Evolutionary conservation across 2,888 invertebrate genomes (phyloP).

Genomic region (Sceliomorpha sp.): DNA sequence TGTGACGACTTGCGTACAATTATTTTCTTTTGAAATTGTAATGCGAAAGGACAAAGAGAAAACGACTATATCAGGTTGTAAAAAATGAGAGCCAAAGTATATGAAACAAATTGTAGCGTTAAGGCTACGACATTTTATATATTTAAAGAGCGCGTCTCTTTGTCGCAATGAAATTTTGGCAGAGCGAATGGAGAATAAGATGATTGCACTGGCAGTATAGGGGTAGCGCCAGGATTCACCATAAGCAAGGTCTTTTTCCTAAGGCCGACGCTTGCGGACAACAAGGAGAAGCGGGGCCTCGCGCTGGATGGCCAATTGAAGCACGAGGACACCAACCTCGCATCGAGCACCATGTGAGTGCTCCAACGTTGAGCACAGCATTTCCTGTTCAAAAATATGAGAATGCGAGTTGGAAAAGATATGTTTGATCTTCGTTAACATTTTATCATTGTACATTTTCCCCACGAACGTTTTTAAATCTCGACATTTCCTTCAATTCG

Average conservation of each 20-base stretch:
- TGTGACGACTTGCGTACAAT: too few relatives aligned
- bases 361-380: conserved; percentile 64
- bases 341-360: conserved; percentile 92
- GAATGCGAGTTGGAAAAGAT: conserved; percentile 1
- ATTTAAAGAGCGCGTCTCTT: conserved; percentile 56
- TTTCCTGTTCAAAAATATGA: conserved; percentile 12
- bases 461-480: too few relatives aligned
- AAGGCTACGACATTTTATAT: conserved; percentile 55
- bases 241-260: conserved; percentile 91
- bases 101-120: conserved; percentile 49
- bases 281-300: conserved; percentile 91
- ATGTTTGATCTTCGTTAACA: not conserved
- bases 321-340: conserved; percentile 93
- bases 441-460: too few relatives aligned
- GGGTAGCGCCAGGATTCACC: conserved; percentile 91
- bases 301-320: conserved; percentile 93
- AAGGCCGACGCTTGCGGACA: conserved; percentile 89
- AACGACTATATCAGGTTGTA: too few relatives aligned
- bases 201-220: conserved; percentile 84
- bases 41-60: too few relatives aligned
- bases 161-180: conserved; percentile 59
- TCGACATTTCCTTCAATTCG: too few relatives aligned
- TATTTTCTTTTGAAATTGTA: too few relatives aligned
- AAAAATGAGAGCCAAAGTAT: conserved; percentile 59
- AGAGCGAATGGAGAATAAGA: conserved; percentile 74